Conservation (phyloP, 1,140 invertebrate genomes). For the Lordiphosa collinella region DNA sequence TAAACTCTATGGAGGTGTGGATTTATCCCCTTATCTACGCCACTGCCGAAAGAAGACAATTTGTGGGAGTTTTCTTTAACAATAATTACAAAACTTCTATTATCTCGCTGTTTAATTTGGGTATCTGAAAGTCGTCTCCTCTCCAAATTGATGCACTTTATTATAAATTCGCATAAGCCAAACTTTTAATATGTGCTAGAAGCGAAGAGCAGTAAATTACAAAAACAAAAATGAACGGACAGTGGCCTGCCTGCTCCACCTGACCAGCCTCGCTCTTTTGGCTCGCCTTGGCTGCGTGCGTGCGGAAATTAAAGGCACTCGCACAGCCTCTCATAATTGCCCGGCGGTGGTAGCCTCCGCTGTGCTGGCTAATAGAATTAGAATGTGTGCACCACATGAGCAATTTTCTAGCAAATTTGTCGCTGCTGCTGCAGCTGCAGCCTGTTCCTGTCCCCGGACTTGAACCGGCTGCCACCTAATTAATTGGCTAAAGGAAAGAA, state of each 20-base stretch:
- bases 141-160: no score
- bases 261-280: slow-evolving; percentile 15
- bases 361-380: slow-evolving; percentile 64
- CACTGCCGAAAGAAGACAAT: no score
- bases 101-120: no score
- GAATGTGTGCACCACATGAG: slow-evolving; percentile 64
- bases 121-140: no score
- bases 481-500: slow-evolving; percentile 47
- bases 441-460: slow-evolving; percentile 14
- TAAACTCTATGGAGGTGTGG: no score
- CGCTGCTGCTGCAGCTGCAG: slow-evolving; percentile 41
- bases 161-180: no score
- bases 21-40: no score
- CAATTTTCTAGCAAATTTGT: slow-evolving; percentile 69
- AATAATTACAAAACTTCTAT: no score
- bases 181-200: slow-evolving; percentile 16
- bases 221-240: slow-evolving; percentile 19
- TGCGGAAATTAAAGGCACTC: slow-evolving; percentile 60
- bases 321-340: slow-evolving; percentile 59
- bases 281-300: slow-evolving; percentile 29
- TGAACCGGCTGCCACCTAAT: slow-evolving; percentile 35
- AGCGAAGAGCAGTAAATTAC: slow-evolving; percentile 24
- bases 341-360: slow-evolving; percentile 46
- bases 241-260: slow-evolving; percentile 15
- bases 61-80: no score